Base-by-base conservation (phyloP, 2,797 vertebrate genomes). In the Odontamblyopus rebecca region DNA sequence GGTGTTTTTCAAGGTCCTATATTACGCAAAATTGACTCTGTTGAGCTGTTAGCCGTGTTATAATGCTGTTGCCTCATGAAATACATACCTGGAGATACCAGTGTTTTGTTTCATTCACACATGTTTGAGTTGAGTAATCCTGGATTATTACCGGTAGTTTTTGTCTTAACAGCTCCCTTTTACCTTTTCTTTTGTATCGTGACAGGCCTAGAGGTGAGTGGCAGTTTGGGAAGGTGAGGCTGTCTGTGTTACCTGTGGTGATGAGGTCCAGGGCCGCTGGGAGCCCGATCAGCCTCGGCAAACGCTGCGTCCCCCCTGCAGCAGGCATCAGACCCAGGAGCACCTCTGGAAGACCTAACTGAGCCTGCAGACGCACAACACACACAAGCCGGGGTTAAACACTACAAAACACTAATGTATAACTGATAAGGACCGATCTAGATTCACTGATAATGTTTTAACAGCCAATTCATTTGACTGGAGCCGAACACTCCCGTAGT, bases 331-430 rank as follows among this genome's bases (percentile, higher is more conserved):
- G 23, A 67, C 97, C 97, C 78, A 99, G 38, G 6, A 77, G 93
- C 76, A 99, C 97, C 90, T 98, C 97, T 76, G 97, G 96, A 35
- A 98, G 91, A 67, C 95, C 97, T 71, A 98, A 35, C 69, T 0
- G 81, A 71, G 95, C 93, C 97, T 98, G 77, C 73, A 79, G 85
- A 78, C 50, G 78, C 51, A 82, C 70, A 79, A 29, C 56, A 16
- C 66, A 72, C 26, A 56, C 16, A 35, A 54, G 11, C 27, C 5
- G 15, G 2, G 18, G 50, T 7, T 4, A 2, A n/a, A 1, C 30
- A 48, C 44, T 48, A 15, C 13, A 48, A 18, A 29, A 53, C 48
- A 41, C 6, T 64, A 26, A 7, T 53, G 0, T 53, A 5, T 6
- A 57, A 57, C 12, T 26, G 8, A 57, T 23, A 27, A 57, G 2